Conservation (phyloP, 2,888 invertebrate genomes). For the Phoenoteleia sp. region DNA sequence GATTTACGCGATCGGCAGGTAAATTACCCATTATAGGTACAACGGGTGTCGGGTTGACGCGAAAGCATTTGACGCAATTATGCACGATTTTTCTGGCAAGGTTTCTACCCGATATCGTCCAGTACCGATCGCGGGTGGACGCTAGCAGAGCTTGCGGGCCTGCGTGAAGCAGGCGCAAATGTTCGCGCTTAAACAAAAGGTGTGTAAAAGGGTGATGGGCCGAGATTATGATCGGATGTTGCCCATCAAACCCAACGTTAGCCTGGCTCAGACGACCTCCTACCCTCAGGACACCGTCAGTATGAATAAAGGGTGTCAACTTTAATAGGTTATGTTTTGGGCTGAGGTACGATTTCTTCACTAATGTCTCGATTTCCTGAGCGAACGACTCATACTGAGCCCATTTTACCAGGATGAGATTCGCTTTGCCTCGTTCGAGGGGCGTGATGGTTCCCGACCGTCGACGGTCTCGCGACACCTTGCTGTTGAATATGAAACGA, state of each 20-base stretch:
- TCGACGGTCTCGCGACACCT: background rate
- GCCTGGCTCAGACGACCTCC: slow-evolving; percentile 64
- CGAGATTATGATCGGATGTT: slow-evolving; percentile 59
- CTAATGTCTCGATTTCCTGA: background rate
- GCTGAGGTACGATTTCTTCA: background rate
- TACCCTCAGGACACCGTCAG: slow-evolving; percentile 50
- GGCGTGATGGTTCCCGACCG: background rate
- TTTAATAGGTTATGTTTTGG: background rate
- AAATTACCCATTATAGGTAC: slow-evolving; percentile 76
- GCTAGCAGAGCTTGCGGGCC: slow-evolving; percentile 26
- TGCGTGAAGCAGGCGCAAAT: slow-evolving; percentile 28
- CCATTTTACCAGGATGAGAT: background rate
- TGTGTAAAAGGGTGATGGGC: slow-evolving; percentile 12
- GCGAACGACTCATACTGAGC: slow-evolving; percentile 5
- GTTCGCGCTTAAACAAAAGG: slow-evolving; percentile 31
- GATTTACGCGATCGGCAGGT: slow-evolving; percentile 68
- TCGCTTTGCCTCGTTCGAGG: background rate
- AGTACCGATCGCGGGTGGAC: slow-evolving; percentile 18
- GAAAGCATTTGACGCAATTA: slow-evolving; percentile 68
- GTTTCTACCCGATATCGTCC: slow-evolving; percentile 34
- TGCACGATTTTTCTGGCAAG: slow-evolving; percentile 55
- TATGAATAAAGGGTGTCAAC: slow-evolving; percentile 61
- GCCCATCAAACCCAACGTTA: slow-evolving; percentile 22
- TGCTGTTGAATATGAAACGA: background rate
- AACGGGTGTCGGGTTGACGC: slow-evolving; percentile 42